Conservation (phyloP, 1,140 invertebrate species). For the Penaeus japonicus region DNA sequence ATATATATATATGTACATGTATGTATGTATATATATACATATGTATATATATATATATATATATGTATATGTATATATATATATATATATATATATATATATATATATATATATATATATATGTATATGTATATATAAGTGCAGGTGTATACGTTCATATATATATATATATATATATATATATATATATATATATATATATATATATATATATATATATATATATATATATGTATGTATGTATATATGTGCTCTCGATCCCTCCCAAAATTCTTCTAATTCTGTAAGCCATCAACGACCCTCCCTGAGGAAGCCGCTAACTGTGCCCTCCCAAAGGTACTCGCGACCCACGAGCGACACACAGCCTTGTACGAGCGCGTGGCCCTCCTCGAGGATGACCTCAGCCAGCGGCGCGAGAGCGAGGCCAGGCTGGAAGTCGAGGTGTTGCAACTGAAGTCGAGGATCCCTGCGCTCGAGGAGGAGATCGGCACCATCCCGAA, state of each 20-base stretch:
- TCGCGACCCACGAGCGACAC: constrained; percentile 40
- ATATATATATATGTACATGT: not conserved
- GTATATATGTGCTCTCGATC: too few relatives aligned
- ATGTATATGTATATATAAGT: not conserved
- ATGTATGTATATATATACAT: not conserved
- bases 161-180: not conserved
- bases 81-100: not conserved
- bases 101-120: constrained; percentile 13
- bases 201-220: too few relatives aligned
- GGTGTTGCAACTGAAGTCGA: constrained; percentile 17
- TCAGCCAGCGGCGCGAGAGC: constrained; percentile 14
- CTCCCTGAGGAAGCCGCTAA: not conserved
- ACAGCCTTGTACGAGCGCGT: constrained; percentile 41
- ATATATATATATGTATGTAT: too few relatives aligned
- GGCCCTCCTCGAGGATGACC: constrained; percentile 14
- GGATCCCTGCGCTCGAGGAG: constrained; percentile 35
- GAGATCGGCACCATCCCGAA: constrained; percentile 47
- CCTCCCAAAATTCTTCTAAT: too few relatives aligned
- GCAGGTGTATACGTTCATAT: not conserved
- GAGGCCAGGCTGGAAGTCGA: constrained; percentile 21
- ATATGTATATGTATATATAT: constrained; percentile 1
- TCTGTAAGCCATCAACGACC: too few relatives aligned
- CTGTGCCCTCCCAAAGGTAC: not conserved
- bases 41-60: not conserved
- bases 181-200: not conserved